Percentiles rank a stretch among this genome's conserved stretches.
Evolutionary conservation across 2,888 invertebrate genomes (phyloP).

Genomic region (Platycheirus rosarum): DNA sequence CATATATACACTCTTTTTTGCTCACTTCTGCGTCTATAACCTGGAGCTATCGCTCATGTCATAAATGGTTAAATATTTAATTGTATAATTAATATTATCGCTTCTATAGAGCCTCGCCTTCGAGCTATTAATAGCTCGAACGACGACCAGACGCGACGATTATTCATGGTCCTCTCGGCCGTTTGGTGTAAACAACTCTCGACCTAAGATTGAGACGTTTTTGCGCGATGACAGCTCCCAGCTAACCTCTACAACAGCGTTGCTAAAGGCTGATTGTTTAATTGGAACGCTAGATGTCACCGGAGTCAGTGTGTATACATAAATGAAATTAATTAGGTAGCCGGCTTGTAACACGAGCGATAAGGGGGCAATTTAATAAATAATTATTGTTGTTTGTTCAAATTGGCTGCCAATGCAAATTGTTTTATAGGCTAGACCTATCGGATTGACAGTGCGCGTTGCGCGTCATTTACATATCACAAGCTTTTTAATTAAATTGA

Average conservation of each 20-base stretch:
- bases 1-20: background rate
- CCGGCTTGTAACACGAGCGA: constrained; percentile 52
- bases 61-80: constrained; percentile 57
- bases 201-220: constrained; percentile 50
- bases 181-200: constrained; percentile 46
- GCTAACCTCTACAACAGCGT: background rate
- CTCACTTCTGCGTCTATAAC: constrained; percentile 37
- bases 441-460: constrained; percentile 12
- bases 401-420: constrained; percentile 72
- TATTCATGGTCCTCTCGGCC: background rate
- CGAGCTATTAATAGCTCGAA: constrained; percentile 53
- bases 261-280: constrained; percentile 43
- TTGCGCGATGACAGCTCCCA: constrained; percentile 36
- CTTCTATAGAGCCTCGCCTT: constrained; percentile 48
- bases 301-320: constrained; percentile 63
- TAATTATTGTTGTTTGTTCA: constrained; percentile 71
- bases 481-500: constrained; percentile 40
- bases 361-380: constrained; percentile 61
- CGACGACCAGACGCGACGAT: background rate
- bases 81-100: constrained; percentile 69
- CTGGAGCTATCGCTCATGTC: constrained; percentile 53
- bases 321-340: constrained; percentile 73
- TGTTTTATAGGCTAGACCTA: constrained; percentile 54
- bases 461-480: constrained; percentile 54
- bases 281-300: constrained; percentile 68